Evolutionary conservation across 1,140 invertebrate species (phyloP), one percentile per base, ranked within the genome.

Genomic region (Trichomalopsis sarcophagae): DNA sequence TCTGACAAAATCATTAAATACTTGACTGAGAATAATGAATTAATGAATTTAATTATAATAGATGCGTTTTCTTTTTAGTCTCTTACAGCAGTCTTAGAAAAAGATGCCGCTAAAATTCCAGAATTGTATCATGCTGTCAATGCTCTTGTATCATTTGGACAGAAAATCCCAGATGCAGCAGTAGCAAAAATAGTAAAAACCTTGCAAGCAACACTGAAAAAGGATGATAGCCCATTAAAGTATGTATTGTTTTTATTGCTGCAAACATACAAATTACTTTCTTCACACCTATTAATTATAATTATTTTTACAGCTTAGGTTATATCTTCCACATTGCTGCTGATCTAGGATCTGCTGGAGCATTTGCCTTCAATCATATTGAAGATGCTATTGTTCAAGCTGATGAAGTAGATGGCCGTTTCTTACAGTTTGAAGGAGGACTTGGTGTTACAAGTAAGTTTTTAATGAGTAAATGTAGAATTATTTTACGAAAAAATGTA

Each of bases 391-490:
- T 99, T 87, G 96, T 97, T 17, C 98, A 99, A 91, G 98, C 98
- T 50, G 98, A 99, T 94, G 98, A 99, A 95, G 96, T 98, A 33
- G 97, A 99, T 94, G 96, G 96, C 13, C 95, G 96, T 89, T 96
- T 96, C 87, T 94, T 98, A 66, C 97, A 99, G 93, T 99, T 98
- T 93, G 98, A 99, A 93, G 98, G 98, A 66, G 98, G 98, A 10
- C 94, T 97, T 86, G 91, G 91, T n/a, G 86, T 92, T 2, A 95
- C 94, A 66, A 94, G 94, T 94, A 88, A 89, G 90, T 82, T 14
- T 85, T 62, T 40, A 21, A 73, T 73, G 69, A 75, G 10, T 74
- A 21, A 36, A 36, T n/a, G 23, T n/a, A n/a, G 68, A 30, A 66
- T 62, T 9, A 66, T 55, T 85, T 75, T 73, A 6, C n/a, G 21